phyloP scores from a whole-genome alignment of 2,888 invertebrate species.

The Erannis defoliaria region DNA sequence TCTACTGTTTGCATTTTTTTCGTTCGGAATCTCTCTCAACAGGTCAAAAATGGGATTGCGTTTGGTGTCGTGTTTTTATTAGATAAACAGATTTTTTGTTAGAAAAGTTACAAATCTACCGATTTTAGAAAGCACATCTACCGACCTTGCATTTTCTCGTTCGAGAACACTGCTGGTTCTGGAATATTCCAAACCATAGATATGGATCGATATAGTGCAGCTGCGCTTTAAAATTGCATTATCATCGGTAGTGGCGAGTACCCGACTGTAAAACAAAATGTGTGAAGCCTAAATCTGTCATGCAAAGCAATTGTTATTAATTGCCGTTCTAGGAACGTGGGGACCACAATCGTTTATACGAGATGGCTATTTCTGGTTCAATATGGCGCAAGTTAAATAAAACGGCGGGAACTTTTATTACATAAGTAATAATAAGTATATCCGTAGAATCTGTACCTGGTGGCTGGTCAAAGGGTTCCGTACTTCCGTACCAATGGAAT shows the following conservation, averaged over 20 bases:
- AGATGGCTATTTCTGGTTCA: constrained; percentile 28
- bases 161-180: too few relatives aligned
- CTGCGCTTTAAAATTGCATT: not conserved
- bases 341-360: constrained; percentile 7
- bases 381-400: constrained; percentile 3
- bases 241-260: not conserved
- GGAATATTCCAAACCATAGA: too few relatives aligned
- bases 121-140: too few relatives aligned
- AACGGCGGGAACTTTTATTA: not conserved
- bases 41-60: too few relatives aligned
- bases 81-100: too few relatives aligned
- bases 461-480: too few relatives aligned
- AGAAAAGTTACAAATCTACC: too few relatives aligned
- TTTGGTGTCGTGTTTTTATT: too few relatives aligned
- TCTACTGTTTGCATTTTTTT: too few relatives aligned
- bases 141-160: too few relatives aligned
- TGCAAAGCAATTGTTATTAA: constrained; percentile 55
- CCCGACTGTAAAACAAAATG: constrained; percentile 24
- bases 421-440: not conserved
- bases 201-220: not conserved
- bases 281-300: constrained; percentile 62
- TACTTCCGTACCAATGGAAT: too few relatives aligned
- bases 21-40: too few relatives aligned
- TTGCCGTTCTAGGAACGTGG: constrained; percentile 34
- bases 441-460: not conserved